These are phyloP conservation scores for Lypha dubia DNA, from an alignment of 2,888 invertebrate species.

Conservation along the genomic window DNA sequence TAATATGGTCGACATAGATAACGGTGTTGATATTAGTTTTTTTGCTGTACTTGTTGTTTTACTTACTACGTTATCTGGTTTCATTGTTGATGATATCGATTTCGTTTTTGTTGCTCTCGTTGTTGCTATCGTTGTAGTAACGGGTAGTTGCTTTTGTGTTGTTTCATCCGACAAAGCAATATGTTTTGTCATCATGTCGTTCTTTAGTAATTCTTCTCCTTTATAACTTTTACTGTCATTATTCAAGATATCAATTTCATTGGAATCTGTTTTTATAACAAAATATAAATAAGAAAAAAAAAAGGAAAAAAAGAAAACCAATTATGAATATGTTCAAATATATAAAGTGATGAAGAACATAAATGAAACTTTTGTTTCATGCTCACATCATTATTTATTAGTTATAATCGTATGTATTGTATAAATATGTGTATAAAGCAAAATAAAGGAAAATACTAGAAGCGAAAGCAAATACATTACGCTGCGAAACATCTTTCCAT, in stretches of 20 bases:
- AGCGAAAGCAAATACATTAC: too few species aligned
- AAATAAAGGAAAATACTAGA: background rate
- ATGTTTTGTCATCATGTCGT: constrained; percentile 74
- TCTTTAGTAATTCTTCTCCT: constrained; percentile 61
- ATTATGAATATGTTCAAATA: constrained; percentile 28
- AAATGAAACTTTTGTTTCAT: constrained; percentile 27
- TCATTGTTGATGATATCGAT: constrained; percentile 48
- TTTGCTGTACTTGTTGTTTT: constrained; percentile 60
- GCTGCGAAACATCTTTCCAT: too few species aligned
- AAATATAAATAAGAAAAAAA: constrained; percentile 23
- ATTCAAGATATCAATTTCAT: constrained; percentile 78
- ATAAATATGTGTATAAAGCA: background rate
- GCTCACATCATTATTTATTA: background rate
- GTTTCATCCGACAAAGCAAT: constrained; percentile 69
- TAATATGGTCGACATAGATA: constrained; percentile 58
- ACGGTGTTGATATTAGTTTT: constrained; percentile 41
- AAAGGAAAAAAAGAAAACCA: constrained; percentile 15
- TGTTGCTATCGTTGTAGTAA: constrained; percentile 49
- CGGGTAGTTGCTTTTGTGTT: constrained; percentile 47
- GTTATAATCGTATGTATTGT: too few species aligned
- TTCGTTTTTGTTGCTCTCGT: constrained; percentile 50
- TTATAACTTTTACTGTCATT: constrained; percentile 46
- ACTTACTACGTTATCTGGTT: constrained; percentile 29
- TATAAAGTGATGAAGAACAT: constrained; percentile 15
- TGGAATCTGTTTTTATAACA: constrained; percentile 74